Conservation (phyloP, 1,140 invertebrate species). For the Paralvinella palmiformis region DNA sequence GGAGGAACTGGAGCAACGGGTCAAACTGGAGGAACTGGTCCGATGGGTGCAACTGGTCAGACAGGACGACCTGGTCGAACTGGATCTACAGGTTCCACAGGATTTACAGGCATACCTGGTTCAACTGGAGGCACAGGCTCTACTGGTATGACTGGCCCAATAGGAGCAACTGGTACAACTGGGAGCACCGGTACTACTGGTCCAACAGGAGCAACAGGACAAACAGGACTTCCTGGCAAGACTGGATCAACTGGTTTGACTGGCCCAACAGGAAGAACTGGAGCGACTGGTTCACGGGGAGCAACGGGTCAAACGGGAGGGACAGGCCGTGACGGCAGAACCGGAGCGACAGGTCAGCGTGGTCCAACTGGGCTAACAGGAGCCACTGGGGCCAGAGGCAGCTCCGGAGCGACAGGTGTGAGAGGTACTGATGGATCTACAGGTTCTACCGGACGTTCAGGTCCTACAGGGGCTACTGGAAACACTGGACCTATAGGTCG, state of each 20-base stretch:
- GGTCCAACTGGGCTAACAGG: neutral
- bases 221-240: too few relatives aligned
- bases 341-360: neutral
- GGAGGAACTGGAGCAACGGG: conserved; percentile 1
- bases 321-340: neutral
- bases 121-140: neutral
- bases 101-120: neutral
- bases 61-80: conserved; percentile 1
- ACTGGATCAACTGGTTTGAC: too few relatives aligned
- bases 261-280: too few relatives aligned
- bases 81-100: neutral
- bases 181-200: neutral
- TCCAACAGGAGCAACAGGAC: conserved; percentile 1
- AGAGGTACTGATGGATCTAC: neutral
- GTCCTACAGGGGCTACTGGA: neutral
- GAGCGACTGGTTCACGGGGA: neutral
- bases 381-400: neutral
- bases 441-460: conserved; percentile 4
- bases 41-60: neutral
- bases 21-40: neutral
- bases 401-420: neutral
- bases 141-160: neutral
- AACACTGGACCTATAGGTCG: neutral
- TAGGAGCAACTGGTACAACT: neutral
- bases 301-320: too few relatives aligned